Evolutionary conservation across 1,140 invertebrate species (phyloP), one percentile per base, ranked within the genome.

Genomic region (Drosophila pachea): DNA sequence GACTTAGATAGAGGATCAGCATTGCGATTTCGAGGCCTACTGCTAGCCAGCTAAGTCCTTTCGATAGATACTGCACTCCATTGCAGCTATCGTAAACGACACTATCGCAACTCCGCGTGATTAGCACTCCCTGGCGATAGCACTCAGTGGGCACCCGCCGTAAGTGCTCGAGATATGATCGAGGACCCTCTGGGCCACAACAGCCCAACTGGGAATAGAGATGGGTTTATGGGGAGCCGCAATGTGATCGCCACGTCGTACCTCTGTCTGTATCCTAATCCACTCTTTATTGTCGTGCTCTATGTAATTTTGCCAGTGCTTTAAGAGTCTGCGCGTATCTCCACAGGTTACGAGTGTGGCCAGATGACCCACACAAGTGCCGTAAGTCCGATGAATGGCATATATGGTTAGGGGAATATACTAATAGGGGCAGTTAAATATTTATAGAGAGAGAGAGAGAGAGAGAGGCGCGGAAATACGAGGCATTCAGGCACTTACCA

Each of bases 141-240:
- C 77, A 79, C 0, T 59, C 43, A 0, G 3, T 9, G 0, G 61
- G 64, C 11, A 79, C 54, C 14, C n/a, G 50, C 0, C 32, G 61
- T 22, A 76, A 1, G 8, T 67, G 69, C 0, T 69, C 60, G 48
- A 79, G 16, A 32, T 81, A 79, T 9, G 48, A 47, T 0, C 60
- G 36, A 1, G 77, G 77, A 8, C 77, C 65, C 0, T 69, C 69
- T 22, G 64, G 8, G 22, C 77, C 77, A 47, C 77, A 79, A 3
- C 77, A 79, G 2, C 35, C 22, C 4, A 76, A 4, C 77, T 79
- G 22, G 0, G 5, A 14, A 9, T 1, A n/a, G 5, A 40, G 36
- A 8, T 14, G 2, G 5, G 35, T 36, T 9, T 2, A 7, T 36
- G 8, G 4, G 8, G 4, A 4, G 22, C 22, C 22, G 4, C 0